Base-by-base conservation (phyloP, 2,888 invertebrate species). In the Sabatieria punctata region DNA sequence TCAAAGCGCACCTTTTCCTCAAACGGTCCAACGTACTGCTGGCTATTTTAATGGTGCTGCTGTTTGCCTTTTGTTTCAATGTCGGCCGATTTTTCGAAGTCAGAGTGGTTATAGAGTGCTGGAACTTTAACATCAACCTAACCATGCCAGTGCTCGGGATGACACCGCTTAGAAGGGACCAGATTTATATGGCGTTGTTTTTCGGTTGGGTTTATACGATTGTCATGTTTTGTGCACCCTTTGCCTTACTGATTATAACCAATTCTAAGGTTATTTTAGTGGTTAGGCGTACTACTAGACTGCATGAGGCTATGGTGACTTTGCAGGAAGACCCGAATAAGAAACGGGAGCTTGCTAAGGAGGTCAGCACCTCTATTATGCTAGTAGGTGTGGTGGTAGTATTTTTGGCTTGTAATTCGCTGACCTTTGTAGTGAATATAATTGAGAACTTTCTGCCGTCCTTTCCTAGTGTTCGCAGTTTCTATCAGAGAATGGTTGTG, bases 281-380 rank as follows among this genome's bases (percentile, higher is more conserved):
- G 6, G 66, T 67, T 1, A 55, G 60, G 39, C 51, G 57, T 19
- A 65, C 67, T 3, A 54, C 56, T 47, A 51, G 53, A 36, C 61
- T 65, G 46, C 58, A 65, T 15, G 55, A 57, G 41, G 4, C 66
- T 8, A 45, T 45, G n/a, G 19, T 13, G n/a, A 11, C 37, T 3
- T 23, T 15, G 30, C 8, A 30, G 8, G 30, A 8, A 8, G 15
- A 15, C 30, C 30, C 30, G 8, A 30, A 30, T 15, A 30, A 30
- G 8, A 30, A 15, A 11, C 22, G 24, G 4, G 46, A 44, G 26
- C n/a, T n/a, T 30, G 41, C 42, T 18, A 46, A 46, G 23, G 46
- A 68, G 50, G 65, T 65, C 52, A 68, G 66, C 55, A 64, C 66
- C 4, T 66, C 67, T 18, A 59, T 66, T 22, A 67, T 67, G 67